Percentiles rank a stretch among this genome's conserved stretches.
These are phyloP conservation scores for Equus quagga DNA, from an alignment of 2,113 vertebrate genomes.

Conservation along the genomic window DNA sequence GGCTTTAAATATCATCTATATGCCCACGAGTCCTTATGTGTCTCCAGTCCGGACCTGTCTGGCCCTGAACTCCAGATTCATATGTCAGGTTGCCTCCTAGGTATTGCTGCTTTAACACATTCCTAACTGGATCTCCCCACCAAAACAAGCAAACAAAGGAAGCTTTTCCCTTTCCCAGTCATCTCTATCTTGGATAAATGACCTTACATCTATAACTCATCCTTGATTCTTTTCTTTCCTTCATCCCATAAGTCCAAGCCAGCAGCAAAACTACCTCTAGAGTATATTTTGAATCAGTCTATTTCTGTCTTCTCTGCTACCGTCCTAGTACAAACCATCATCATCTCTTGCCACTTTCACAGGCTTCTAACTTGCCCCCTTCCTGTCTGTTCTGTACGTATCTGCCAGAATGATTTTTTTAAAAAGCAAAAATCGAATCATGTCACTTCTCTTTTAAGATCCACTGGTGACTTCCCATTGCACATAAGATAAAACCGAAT, in stretches of 20 bases:
- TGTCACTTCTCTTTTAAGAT: slow-evolving; percentile 5
- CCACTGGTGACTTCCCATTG: neutral
- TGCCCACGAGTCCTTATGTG: neutral
- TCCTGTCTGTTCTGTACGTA: neutral
- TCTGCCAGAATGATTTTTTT: neutral
- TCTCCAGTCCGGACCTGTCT: neutral
- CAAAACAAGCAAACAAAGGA: neutral
- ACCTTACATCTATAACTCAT: neutral
- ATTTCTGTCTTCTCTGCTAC: neutral
- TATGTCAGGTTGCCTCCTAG: neutral
- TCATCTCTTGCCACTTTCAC: neutral
- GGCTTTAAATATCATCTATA: neutral
- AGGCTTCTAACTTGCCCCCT: neutral
- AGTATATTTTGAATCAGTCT: neutral
- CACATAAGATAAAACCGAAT: neutral
- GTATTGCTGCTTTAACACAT: neutral
- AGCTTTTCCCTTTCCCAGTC: neutral
- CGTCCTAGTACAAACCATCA: neutral
- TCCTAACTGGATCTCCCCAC: neutral
- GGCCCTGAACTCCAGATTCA: neutral
- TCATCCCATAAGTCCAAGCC: neutral
- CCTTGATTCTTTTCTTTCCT: slow-evolving; percentile 6
- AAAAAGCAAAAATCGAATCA: neutral
- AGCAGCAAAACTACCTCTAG: neutral
- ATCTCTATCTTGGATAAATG: neutral